Conservation (phyloP, 92 coral and sea anemone species). For the Heteractis magnifica region DNA sequence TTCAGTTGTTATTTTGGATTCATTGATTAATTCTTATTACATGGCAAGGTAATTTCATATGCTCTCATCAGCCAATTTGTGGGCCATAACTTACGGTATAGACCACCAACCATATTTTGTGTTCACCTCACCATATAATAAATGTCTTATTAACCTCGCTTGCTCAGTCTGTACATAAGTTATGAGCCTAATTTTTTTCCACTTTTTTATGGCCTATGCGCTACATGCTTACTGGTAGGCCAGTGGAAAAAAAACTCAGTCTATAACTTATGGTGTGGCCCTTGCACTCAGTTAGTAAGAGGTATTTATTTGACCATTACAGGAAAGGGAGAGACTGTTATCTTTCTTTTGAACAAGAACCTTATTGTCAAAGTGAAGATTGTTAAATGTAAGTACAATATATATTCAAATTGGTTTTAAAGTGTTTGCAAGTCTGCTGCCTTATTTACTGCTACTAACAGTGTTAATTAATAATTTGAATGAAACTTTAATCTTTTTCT, state of each 20-base stretch:
- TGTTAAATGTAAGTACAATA: conserved; percentile 73
- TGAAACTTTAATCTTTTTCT: background rate
- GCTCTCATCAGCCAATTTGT: too few relatives aligned
- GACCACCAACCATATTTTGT: too few relatives aligned
- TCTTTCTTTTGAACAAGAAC: conserved; percentile 83
- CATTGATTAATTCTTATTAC: background rate
- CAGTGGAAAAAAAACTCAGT: too few relatives aligned
- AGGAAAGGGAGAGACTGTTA: conserved; percentile 81
- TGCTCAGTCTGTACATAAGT: too few relatives aligned
- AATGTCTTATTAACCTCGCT: too few relatives aligned
- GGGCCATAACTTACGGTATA: too few relatives aligned
- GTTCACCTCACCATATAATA: too few relatives aligned
- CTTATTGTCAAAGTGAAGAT: conserved; percentile 88
- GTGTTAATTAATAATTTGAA: background rate
- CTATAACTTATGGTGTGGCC: too few relatives aligned
- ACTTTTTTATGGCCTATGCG: too few relatives aligned
- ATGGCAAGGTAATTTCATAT: too few relatives aligned
- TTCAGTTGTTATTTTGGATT: background rate
- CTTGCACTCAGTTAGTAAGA: background rate
- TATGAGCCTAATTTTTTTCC: too few relatives aligned
- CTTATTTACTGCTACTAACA: background rate
- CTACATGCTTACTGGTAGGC: too few relatives aligned
- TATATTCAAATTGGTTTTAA: background rate
- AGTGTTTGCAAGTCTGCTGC: background rate
- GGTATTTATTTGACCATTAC: background rate